These are phyloP conservation scores for Mus pahari DNA, from an alignment of 2,113 vertebrate species.

Conservation along the genomic window DNA sequence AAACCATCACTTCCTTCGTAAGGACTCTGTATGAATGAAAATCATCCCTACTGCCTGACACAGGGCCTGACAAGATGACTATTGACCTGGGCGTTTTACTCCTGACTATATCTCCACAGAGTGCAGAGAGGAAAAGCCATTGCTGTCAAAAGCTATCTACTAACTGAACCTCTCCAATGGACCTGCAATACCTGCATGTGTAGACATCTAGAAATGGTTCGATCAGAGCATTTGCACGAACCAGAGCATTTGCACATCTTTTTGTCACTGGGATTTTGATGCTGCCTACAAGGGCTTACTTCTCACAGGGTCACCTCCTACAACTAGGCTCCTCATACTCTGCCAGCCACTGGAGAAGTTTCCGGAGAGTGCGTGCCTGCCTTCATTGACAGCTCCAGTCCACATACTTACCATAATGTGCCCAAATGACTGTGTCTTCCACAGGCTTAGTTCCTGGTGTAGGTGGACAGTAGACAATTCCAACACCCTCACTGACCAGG, in stretches of 20 bases:
- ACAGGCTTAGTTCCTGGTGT: background rate
- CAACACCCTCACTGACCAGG: background rate
- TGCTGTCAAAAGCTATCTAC: background rate
- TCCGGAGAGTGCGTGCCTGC: background rate
- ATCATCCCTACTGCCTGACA: background rate
- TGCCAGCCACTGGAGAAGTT: background rate
- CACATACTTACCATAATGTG: too few relatives aligned
- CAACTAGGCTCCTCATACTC: background rate
- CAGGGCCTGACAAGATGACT: background rate
- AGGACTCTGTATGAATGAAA: background rate
- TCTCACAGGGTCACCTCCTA: background rate
- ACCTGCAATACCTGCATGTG: background rate
- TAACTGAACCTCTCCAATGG: background rate
- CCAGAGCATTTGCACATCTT: background rate
- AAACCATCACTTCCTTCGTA: background rate
- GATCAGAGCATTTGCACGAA: background rate
- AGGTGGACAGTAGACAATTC: background rate
- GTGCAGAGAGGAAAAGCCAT: background rate
- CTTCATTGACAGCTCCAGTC: background rate
- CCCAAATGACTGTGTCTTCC: background rate
- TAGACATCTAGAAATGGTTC: background rate
- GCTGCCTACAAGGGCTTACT: background rate
- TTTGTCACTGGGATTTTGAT: background rate
- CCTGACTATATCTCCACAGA: background rate
- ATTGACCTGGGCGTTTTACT: background rate